These are phyloP conservation scores for Ophioninae sp. DNA, from an alignment of 2,888 invertebrate genomes.

Conservation along the genomic window DNA sequence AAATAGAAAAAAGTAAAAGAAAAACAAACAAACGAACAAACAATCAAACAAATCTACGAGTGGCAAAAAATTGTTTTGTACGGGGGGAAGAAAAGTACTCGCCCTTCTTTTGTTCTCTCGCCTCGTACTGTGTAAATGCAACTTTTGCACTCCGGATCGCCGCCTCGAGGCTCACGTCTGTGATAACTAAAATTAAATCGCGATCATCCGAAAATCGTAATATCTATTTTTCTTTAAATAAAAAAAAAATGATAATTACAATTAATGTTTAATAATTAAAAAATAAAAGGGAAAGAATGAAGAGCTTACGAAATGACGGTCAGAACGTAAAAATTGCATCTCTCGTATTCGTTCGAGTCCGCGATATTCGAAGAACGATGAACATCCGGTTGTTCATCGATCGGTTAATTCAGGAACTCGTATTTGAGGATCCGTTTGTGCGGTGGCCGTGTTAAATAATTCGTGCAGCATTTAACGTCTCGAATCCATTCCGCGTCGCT, in stretches of 20 bases:
- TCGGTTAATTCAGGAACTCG: conserved; percentile 36
- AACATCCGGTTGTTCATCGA: not conserved
- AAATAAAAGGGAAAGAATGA: not conserved
- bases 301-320: conserved; percentile 16
- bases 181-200: conserved; percentile 26
- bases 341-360: conserved; percentile 14
- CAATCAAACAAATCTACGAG: conserved; percentile 60
- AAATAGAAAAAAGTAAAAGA: conserved; percentile 19
- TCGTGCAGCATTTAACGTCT: conserved; percentile 41
- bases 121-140: conserved; percentile 42
- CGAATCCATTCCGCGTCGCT: conserved; percentile 28
- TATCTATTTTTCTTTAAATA: not conserved
- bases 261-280: not conserved
- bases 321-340: conserved; percentile 7
- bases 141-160: conserved; percentile 52
- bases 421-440: conserved; percentile 22
- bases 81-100: conserved; percentile 32
- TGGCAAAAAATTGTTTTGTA: conserved; percentile 45
- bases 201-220: conserved; percentile 54
- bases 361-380: conserved; percentile 11
- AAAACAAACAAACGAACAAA: conserved; percentile 40
- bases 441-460: not conserved
- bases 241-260: conserved; percentile 2
- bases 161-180: conserved; percentile 56
- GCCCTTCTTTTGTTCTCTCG: conserved; percentile 40